phyloP scores from a whole-genome alignment of 2,797 vertebrate genomes.

The Emydoidea blandingii region DNA sequence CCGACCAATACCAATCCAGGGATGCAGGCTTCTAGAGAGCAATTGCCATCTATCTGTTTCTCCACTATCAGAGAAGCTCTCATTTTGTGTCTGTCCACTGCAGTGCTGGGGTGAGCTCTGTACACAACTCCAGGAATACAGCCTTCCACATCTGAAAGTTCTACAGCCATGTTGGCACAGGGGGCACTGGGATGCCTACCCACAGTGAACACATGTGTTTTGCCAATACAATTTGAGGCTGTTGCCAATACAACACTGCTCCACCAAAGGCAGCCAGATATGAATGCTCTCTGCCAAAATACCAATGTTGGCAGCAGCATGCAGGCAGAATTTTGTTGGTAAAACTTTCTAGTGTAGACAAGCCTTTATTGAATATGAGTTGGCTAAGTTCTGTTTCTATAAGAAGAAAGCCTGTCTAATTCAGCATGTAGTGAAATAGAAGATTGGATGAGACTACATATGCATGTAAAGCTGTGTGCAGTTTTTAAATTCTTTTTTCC shows the following conservation, averaged over 20 bases:
- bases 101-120: background rate
- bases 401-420: background rate
- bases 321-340: rapidly evolving
- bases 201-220: background rate
- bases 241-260: rapidly evolving
- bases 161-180: background rate
- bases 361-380: background rate
- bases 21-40: background rate
- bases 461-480: background rate
- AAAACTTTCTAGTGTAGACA: background rate
- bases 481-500: background rate
- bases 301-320: background rate
- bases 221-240: rapidly evolving
- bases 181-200: background rate
- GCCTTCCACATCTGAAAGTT: background rate
- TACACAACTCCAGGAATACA: background rate
- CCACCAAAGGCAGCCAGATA: rapidly evolving
- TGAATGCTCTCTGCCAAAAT: background rate
- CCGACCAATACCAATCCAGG: background rate
- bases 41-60: background rate
- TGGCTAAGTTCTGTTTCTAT: background rate
- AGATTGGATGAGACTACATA: background rate
- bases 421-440: background rate
- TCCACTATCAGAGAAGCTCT: background rate
- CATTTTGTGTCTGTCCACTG: background rate